These are phyloP conservation scores for Aleiodes sp. DNA, from an alignment of 1,140 invertebrate species.

Conservation along the genomic window DNA sequence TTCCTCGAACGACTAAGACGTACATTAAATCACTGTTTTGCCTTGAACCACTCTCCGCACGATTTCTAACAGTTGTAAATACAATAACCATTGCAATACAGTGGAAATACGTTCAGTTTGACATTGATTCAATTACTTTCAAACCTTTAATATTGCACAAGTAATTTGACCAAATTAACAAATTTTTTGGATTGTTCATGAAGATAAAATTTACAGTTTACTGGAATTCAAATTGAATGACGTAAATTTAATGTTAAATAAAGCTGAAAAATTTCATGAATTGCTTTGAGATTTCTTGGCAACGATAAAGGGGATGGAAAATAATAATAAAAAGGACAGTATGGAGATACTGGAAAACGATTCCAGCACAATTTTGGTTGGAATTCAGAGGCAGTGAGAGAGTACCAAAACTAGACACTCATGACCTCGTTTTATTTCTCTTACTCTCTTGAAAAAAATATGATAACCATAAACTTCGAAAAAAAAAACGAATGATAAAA, in stretches of 20 bases:
- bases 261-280: conserved; percentile 18
- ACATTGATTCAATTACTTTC: background rate
- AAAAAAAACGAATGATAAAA: background rate
- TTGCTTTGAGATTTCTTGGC: conserved; percentile 23
- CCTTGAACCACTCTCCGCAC: conserved; percentile 33
- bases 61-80: conserved; percentile 13
- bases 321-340: too few species aligned
- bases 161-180: background rate
- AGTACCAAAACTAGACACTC: background rate
- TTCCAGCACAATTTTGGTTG: conserved; percentile 13
- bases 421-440: background rate
- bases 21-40: conserved; percentile 39
- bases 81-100: background rate
- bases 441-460: background rate
- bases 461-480: background rate
- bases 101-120: background rate
- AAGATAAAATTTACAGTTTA: background rate
- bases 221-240: background rate
- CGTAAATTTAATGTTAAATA: conserved; percentile 17
- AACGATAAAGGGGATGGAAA: conserved; percentile 17
- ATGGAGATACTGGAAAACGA: background rate
- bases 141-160: background rate
- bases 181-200: background rate
- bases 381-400: conserved; percentile 12
- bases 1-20: conserved; percentile 24